These are phyloP conservation scores for Andrena hattorfiana DNA, from an alignment of 2,888 invertebrate genomes.

Conservation along the genomic window DNA sequence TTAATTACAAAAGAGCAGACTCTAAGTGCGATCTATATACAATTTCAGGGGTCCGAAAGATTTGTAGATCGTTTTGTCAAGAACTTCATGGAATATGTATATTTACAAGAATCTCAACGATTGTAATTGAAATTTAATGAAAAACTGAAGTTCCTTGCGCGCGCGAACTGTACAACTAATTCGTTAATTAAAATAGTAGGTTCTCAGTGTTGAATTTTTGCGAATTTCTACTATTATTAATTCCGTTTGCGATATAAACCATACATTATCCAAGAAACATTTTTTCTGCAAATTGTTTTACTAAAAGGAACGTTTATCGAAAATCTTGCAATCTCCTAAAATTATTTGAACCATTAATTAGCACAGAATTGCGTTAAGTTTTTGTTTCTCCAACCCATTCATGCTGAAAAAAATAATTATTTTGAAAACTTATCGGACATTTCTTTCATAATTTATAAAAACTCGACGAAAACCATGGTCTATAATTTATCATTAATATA, in stretches of 20 bases:
- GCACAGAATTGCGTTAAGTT: slow-evolving; percentile 9
- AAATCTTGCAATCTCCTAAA: slow-evolving; percentile 21
- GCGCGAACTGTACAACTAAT: slow-evolving; percentile 37
- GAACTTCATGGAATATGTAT: slow-evolving; percentile 46
- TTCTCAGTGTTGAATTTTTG: slow-evolving; percentile 3
- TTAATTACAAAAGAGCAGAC: slow-evolving; percentile 67
- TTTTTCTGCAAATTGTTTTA: slow-evolving; percentile 21
- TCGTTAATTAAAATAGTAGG: slow-evolving; percentile 29
- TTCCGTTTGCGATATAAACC: slow-evolving; percentile 22
- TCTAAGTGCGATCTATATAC: slow-evolving; percentile 58
- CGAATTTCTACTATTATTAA: slow-evolving; percentile 9
- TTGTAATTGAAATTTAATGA: slow-evolving; percentile 40
- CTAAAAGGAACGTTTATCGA: slow-evolving; percentile 11
- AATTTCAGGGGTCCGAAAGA: slow-evolving; percentile 50
- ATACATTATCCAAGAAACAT: slow-evolving; percentile 1
- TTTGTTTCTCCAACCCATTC: slow-evolving; percentile 5
- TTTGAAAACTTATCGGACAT: slow-evolving; percentile 19
- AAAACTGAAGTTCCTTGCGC: slow-evolving; percentile 33
- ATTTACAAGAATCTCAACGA: slow-evolving; percentile 50
- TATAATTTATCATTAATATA: slow-evolving; percentile 75
- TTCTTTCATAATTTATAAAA: slow-evolving; percentile 23
- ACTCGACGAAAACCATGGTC: slow-evolving; percentile 19
- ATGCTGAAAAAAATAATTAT: background rate
- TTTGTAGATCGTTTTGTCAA: slow-evolving; percentile 46
- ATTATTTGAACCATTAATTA: slow-evolving; percentile 26